Base-by-base conservation (phyloP, 1,140 invertebrate species). In the Grapholita molesta region DNA sequence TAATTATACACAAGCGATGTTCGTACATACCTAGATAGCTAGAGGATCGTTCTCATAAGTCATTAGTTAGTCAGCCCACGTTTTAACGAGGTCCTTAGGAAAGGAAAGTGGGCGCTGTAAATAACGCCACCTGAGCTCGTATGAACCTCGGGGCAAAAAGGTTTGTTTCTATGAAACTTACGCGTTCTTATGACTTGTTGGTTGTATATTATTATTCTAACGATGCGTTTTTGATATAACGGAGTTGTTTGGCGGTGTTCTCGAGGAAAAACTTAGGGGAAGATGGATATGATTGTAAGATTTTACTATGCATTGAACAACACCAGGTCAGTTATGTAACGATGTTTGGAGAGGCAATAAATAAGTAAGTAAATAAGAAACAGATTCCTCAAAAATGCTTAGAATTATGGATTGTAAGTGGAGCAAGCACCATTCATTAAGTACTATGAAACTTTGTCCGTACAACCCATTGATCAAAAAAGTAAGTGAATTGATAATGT, bases 71-170 rank as follows among this genome's bases (percentile, higher is more conserved):
- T 64, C 61, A 7, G 32, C 15, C 24, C 61, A 64, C 61, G 61
- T 64, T 32, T 64, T 64, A 64, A 64, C 61, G 61, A 64, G 61
- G 61, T 64, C 61, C 28, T 64, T 64, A 32, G 15, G 32, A 64
- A 25, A 12, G 28, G 32, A 28, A 64, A 64, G 28, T 33, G 28
- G 15, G 61, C 61, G 32, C 61, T 28, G 32, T 57, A 57, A 57
- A 57, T 57, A 57, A 57, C 53, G 61, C 61, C 61, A 64, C 61
- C 61, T 64, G 61, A 64, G 61, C 32, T 18, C 32, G 32, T 30
- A 64, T 57, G 4, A 23, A 57, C 53, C 35, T 38, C 35, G 35
- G 15, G 35, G 35, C 4, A 1, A 38, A 38, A 38, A 38, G 12
- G 35, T 38, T 38, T 38, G 35, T 12, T n/a, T 38, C 12, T 38